Evolutionary conservation across 2,113 vertebrate genomes (phyloP), one percentile per base, ranked within the genome.

Genomic region (Tachysurus vachellii): DNA sequence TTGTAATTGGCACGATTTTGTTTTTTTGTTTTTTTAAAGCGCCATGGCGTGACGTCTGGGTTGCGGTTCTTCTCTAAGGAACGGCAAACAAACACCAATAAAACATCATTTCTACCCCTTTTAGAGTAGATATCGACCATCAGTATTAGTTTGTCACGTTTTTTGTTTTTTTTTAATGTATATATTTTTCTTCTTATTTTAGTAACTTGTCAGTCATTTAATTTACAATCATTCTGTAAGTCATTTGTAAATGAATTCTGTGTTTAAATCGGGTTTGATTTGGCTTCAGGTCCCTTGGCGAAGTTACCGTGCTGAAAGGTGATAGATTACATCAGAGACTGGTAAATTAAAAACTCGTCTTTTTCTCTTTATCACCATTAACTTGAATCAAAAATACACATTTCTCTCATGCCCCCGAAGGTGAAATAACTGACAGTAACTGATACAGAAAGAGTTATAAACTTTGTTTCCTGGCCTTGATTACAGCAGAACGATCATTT

Each of bases 361-460:
- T 85, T 88, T 89, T n/a, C 81, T 91, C 66, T 91, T 88, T 68
- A 75, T 92, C 93, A 94, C 93, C 93, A 94, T 94, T 95, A 94
- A 93, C 13, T 36, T 80, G 36, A 28, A 59, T 59, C 2, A 56
- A 54, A 79, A 10, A 23, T 9, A 28, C 50, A 79, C 75, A 54
- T 17, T 13, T 3, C 50, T 12, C 50, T 2, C 47, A 16, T 54
- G 42, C 42, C 42, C 42, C 71, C 23, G 73, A 16, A 77, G 73
- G 73, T 28, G 23, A 28, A 26, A 53, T 17, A 50, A 50, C 47
- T 50, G 47, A 8, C 16, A 53, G 47, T 28, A 16, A 77, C n/a
- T n/a, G 23, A 75, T 50, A 3, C 5, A 47, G 44, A 75, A 23
- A 42, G 21, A 53, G 53, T 53, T 50, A 5, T 76, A 26, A 1